A percentile compares a stretch with the other conserved stretches of the same genome.
Conservation (phyloP, 2,113 vertebrate species). For the Microtus oregoni region DNA sequence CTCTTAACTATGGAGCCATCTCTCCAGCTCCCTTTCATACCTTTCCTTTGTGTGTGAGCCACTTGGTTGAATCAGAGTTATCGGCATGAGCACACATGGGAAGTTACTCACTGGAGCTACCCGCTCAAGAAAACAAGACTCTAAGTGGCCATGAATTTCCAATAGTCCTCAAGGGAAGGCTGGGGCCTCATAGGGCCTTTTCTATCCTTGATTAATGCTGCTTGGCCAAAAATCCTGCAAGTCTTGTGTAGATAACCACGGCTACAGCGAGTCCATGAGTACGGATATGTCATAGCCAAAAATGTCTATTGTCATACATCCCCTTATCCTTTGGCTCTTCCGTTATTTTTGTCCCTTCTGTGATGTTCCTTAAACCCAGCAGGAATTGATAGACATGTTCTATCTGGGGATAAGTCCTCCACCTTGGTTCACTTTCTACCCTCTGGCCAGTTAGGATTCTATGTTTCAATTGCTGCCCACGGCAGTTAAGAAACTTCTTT, state of each 20-base stretch:
- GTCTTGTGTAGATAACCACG: neutral
- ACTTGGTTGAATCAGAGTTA: neutral
- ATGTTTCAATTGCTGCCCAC: neutral
- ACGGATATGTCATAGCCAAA: neutral
- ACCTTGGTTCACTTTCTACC: neutral
- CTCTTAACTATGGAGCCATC: neutral
- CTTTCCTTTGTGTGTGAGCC: neutral
- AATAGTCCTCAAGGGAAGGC: neutral
- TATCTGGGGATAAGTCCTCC: neutral
- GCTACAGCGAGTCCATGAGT: neutral
- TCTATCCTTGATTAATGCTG: neutral
- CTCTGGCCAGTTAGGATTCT: neutral
- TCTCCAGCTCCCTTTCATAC: neutral
- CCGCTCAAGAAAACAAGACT: neutral
- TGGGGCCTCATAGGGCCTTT: neutral
- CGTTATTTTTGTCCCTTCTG: neutral
- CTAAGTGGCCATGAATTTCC: neutral
- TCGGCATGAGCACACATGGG: neutral
- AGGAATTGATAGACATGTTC: neutral
- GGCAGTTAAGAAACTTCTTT: neutral
- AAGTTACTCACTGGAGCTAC: neutral
- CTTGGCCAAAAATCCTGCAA: neutral
- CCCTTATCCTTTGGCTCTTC: neutral
- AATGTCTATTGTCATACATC: neutral
- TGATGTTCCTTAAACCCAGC: neutral